These are phyloP conservation scores for Clamator glandarius DNA, from an alignment of 2,797 vertebrate genomes.

Conservation along the genomic window DNA sequence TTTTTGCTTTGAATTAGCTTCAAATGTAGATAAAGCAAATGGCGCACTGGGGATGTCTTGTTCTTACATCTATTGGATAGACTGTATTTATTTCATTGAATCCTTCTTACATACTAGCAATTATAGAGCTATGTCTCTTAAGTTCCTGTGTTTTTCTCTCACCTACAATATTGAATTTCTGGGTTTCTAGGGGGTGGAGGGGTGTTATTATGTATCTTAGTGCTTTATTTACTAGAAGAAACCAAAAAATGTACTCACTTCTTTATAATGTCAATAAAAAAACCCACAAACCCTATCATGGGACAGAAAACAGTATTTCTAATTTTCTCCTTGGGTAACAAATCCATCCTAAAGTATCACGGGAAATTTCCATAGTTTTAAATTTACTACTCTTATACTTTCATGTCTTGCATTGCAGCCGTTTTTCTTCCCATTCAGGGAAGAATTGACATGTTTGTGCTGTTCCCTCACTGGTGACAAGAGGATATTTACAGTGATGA, in stretches of 20 bases:
- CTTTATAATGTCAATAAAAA: not conserved
- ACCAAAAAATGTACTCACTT: not conserved
- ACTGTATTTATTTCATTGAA: not conserved
- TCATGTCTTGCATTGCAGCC: not conserved
- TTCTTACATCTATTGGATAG: not conserved
- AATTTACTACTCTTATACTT: not conserved
- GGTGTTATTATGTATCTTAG: not conserved
- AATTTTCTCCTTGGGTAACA: not conserved
- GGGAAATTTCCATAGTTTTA: not conserved
- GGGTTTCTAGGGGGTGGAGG: too few species aligned
- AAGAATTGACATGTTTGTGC: not conserved
- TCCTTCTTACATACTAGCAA: not conserved
- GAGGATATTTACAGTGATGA: not conserved
- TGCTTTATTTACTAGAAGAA: not conserved
- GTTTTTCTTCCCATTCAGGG: not conserved
- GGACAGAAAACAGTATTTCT: not conserved
- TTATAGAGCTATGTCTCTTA: not conserved
- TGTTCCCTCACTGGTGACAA: not conserved
- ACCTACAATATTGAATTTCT: not conserved
- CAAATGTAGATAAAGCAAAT: not conserved
- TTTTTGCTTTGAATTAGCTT: slow-evolving; percentile 9
- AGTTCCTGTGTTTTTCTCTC: not conserved
- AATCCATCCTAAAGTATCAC: not conserved
- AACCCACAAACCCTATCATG: not conserved
- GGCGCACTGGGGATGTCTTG: not conserved